Evolutionary conservation across 2,888 invertebrate species (phyloP).

Genomic region (Aleiodes leptofemur): DNA sequence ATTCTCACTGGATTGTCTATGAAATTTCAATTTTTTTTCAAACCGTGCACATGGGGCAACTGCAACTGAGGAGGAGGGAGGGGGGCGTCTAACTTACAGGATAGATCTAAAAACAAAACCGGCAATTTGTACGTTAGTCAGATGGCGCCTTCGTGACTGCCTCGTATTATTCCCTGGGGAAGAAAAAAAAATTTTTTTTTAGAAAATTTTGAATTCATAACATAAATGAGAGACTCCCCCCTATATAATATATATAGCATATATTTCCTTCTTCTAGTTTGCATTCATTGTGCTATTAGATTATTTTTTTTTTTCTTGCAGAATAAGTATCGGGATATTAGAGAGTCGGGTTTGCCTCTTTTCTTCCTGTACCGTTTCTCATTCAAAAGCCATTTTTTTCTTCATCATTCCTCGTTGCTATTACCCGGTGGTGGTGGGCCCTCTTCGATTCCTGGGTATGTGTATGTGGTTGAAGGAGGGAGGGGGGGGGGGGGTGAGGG

Average conservation of each 20-base stretch:
- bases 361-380: slow-evolving; percentile 53
- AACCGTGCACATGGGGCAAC: not conserved
- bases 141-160: slow-evolving; percentile 73
- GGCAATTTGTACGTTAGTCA: slow-evolving; percentile 71
- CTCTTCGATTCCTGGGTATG: slow-evolving; percentile 4
- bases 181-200: slow-evolving; percentile 48
- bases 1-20: no score
- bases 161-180: slow-evolving; percentile 63
- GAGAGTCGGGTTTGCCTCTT: not conserved
- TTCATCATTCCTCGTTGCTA: slow-evolving; percentile 69
- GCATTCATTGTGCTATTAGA: slow-evolving; percentile 6
- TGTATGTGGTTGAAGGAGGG: not conserved
- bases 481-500: slow-evolving; percentile 42
- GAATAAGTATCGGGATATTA: not conserved
- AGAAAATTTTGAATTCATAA: slow-evolving; percentile 69
- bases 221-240: slow-evolving; percentile 44
- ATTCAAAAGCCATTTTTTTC: no score
- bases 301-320: not conserved
- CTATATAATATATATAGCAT: no score
- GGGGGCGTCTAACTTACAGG: slow-evolving; percentile 1
- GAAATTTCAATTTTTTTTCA: no score
- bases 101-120: slow-evolving; percentile 42
- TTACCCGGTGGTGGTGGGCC: slow-evolving; percentile 60
- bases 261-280: not conserved
- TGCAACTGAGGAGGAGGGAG: not conserved